Evolutionary conservation across 2,888 invertebrate species (phyloP).

Genomic region (Meliscaeva auricollis): DNA sequence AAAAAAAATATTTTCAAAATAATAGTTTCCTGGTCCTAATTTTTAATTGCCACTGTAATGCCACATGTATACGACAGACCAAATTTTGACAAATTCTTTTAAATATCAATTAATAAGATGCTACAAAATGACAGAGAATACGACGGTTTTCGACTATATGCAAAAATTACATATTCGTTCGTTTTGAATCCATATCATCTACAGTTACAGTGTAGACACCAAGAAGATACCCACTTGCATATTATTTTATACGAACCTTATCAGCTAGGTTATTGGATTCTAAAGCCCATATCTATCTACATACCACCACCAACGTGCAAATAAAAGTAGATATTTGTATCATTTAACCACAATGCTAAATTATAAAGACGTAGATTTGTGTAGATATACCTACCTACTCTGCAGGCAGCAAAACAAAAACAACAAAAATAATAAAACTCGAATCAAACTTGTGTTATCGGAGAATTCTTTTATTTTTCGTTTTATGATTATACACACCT

Average conservation of each 20-base stretch:
- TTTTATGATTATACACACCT: conserved; percentile 50
- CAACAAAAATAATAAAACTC: conserved; percentile 40
- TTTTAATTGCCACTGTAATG: no score
- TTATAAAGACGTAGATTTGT: conserved; percentile 10
- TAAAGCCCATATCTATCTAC: neutral
- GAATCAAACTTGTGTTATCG: conserved; percentile 62
- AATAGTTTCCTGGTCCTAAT: no score
- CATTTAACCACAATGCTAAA: neutral
- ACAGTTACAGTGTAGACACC: conserved; percentile 5
- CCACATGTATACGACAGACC: no score
- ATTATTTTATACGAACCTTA: conserved; percentile 23
- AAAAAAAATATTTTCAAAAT: no score
- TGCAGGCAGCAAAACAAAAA: conserved; percentile 42
- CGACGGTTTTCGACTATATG: no score
- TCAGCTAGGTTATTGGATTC: conserved; percentile 49
- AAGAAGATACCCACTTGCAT: neutral
- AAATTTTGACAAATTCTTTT: no score
- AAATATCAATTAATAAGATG: no score
- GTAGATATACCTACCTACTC: neutral
- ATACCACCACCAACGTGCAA: no score
- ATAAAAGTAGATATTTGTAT: conserved; percentile 11
- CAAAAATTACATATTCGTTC: no score
- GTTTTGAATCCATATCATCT: conserved; percentile 18
- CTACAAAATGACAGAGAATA: no score
- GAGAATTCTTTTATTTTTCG: conserved; percentile 27